phyloP scores from a whole-genome alignment of 2,888 invertebrate genomes.

The Sthenelais limicola region DNA sequence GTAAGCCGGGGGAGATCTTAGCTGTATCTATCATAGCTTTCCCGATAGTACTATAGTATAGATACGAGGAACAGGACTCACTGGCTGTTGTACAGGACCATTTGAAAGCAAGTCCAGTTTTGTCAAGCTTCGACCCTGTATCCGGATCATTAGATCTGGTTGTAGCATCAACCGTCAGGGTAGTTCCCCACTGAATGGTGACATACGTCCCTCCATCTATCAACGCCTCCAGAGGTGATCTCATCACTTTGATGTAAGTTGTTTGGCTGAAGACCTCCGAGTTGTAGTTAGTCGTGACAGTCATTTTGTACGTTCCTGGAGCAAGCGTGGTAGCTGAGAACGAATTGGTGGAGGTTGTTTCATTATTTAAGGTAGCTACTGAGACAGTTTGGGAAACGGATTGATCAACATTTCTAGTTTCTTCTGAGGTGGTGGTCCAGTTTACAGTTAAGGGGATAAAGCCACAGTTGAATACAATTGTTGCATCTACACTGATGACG shows the following conservation, averaged over 20 bases:
- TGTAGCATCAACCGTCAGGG: neutral
- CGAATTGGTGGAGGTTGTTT: neutral
- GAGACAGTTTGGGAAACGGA: neutral
- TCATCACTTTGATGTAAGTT: conserved; percentile 18
- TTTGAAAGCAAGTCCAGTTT: neutral
- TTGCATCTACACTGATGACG: neutral
- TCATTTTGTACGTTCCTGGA: neutral
- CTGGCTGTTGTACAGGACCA: neutral
- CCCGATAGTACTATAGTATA: too few relatives aligned
- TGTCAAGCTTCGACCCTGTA: neutral
- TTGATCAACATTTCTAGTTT: neutral
- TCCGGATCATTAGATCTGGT: conserved; percentile 1
- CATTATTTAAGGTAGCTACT: neutral
- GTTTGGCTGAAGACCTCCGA: neutral
- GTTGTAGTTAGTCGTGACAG: neutral
- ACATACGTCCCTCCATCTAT: conserved; percentile 9
- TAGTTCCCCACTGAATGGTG: neutral
- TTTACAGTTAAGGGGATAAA: neutral
- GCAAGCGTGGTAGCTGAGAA: neutral
- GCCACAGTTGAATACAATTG: conserved; percentile 1
- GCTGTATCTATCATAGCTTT: neutral
- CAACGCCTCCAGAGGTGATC: conserved; percentile 2
- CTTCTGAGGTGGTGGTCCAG: neutral
- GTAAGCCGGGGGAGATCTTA: neutral
- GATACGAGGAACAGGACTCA: neutral